Conservation (phyloP, 92 coral and sea anemone species). For the Diadumene lineata region DNA sequence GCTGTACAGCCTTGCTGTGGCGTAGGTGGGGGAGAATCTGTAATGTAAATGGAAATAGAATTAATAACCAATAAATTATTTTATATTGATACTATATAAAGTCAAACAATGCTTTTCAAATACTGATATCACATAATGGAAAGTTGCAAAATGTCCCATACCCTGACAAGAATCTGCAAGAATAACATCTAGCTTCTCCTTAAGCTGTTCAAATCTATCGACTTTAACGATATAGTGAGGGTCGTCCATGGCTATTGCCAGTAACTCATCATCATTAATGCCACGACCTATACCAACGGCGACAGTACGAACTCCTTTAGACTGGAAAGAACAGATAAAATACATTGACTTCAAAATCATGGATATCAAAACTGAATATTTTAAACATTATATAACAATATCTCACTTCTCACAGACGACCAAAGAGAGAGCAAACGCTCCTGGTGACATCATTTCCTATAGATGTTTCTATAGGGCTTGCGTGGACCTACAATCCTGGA, state of each 20-base stretch:
- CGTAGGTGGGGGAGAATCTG: conserved; percentile 28
- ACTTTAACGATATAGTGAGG: conserved; percentile 51
- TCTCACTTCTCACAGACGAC: too few species aligned
- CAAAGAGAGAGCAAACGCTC: too few species aligned
- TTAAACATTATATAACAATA: too few species aligned
- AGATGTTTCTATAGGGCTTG: too few species aligned
- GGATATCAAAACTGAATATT: too few species aligned
- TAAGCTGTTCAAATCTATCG: conserved; percentile 39
- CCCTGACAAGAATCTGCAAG: conserved; percentile 73
- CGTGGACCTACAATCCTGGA: too few species aligned
- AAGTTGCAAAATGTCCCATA: too few species aligned
- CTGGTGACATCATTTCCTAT: too few species aligned
- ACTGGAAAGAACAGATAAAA: conserved; percentile 18
- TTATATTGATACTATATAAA: too few species aligned
- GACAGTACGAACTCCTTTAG: conserved; percentile 58
- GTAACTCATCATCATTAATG: conserved; percentile 47
- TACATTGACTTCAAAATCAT: too few species aligned
- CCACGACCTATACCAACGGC: conserved; percentile 67
- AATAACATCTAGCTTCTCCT: conserved; percentile 34
- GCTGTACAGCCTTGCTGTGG: conserved; percentile 33
- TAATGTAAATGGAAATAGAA: neutral
- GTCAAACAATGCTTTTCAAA: too few species aligned
- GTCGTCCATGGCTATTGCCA: conserved; percentile 57
- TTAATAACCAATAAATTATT: neutral
- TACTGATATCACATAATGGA: too few species aligned